Evolutionary conservation across 2,797 vertebrate species (phyloP).

Genomic region (Ammospiza maritima): DNA sequence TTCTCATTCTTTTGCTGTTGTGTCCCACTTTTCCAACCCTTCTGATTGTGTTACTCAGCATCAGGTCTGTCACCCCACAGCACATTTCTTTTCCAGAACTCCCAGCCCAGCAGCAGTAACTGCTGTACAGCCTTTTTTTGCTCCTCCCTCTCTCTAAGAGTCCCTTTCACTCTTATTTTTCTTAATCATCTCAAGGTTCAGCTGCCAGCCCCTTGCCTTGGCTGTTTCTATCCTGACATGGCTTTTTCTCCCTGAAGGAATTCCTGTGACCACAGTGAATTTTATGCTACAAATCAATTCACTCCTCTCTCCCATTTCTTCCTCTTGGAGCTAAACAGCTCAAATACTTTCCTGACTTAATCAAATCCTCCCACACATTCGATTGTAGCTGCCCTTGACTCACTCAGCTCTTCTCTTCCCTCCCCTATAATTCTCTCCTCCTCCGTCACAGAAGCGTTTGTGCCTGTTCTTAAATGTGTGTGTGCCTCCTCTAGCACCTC

Average conservation of each 20-base stretch:
- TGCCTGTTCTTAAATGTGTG: not conserved
- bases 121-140: not conserved
- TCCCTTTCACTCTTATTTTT: not conserved
- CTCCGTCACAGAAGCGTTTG: not conserved
- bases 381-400: constrained; percentile 12
- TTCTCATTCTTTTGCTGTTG: not conserved
- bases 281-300: constrained; percentile 32
- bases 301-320: not conserved
- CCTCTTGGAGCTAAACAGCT: constrained; percentile 5
- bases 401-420: not conserved
- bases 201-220: not conserved
- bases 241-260: not conserved
- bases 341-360: constrained; percentile 38
- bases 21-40: not conserved
- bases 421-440: constrained; percentile 34
- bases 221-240: not conserved
- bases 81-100: not conserved
- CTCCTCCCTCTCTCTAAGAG: not conserved
- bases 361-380: constrained; percentile 45
- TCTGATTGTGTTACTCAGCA: not conserved
- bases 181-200: not conserved
- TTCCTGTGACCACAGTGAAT: constrained; percentile 5
- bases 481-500: not conserved
- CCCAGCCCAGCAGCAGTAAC: not conserved
- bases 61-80: accelerated